Base-by-base conservation (phyloP, 2,113 vertebrate species). In the Eptesicus fuscus region DNA sequence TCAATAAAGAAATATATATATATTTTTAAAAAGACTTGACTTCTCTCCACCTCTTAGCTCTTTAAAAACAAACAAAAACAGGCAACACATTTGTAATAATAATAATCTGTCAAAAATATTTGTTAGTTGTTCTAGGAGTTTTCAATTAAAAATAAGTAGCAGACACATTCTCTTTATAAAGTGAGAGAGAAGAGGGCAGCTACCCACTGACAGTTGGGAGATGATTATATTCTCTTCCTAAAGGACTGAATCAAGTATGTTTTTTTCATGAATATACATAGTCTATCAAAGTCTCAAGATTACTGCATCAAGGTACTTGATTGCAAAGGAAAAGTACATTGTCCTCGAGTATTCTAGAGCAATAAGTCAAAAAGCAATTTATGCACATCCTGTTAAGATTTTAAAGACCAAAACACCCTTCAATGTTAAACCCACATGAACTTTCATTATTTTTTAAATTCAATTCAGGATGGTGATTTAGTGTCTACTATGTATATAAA, bases 91-190 rank as follows among this genome's bases (percentile, higher is more conserved):
- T 82, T 71, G 28, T 70, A 88, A 77, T n/a, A n/a, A n/a, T n/a
- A n/a, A n/a, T 49, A 86, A 16, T 30, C 12, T 91, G 83, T 88
- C 25, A 84, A 96, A 96, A 88, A 70, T 8, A 67, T 71, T 88
- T 42, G 23, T 14, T 70, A 49, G 4, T 13, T 37, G 83, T 65
- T 67, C 12, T 76, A 83, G 37, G 37, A 65, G 14, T 71, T 61
- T 91, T 40, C 37, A 77, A 74, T n/a, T 65, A 51, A 77, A 95
- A 93, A 37, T 76, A 78, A 90, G 23, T 61, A 30, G 9, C 2
- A 95, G 49, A 28, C 37, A 67, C 86, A n/a, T 16, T 89, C 3
- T 87, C 4, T 67, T 83, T 44, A 84, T 59, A 86, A 95, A 93
- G 4, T 44, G 32, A 53, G 61, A 79, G 22, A 61, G 8, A 25